Conservation (phyloP, 2,888 invertebrate genomes). For the Protophormia terraenovae region DNA sequence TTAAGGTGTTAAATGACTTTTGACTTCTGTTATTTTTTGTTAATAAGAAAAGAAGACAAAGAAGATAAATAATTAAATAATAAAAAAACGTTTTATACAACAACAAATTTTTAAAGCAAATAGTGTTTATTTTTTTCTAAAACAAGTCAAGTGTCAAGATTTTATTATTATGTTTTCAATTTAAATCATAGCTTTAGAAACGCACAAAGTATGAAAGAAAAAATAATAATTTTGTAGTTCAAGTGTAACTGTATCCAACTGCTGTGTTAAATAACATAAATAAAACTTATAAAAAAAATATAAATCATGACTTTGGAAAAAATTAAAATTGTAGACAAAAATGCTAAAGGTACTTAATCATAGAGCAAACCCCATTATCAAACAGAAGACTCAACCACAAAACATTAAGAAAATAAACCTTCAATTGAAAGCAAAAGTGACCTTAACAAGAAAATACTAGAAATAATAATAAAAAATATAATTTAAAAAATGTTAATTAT, state of each 20-base stretch:
- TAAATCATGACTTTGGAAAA: constrained; percentile 41
- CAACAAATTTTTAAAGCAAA: not conserved
- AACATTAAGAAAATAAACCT: constrained; percentile 32
- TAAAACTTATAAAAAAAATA: no score
- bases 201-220: not conserved
- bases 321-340: not conserved
- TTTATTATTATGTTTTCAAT: constrained; percentile 13
- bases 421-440: constrained; percentile 50
- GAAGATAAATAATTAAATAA: not conserved
- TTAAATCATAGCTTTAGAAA: not conserved
- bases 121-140: not conserved
- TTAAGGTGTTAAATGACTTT: constrained; percentile 41
- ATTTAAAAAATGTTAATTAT: not conserved
- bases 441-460: constrained; percentile 33
- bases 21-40: constrained; percentile 15
- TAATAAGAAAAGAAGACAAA: not conserved
- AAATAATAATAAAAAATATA: not conserved
- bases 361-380: no score
- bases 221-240: constrained; percentile 6
- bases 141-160: constrained; percentile 50
- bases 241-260: constrained; percentile 41
- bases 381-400: not conserved
- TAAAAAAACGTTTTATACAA: not conserved
- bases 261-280: constrained; percentile 10
- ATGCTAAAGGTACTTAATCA: no score